Conservation (phyloP, 2,888 invertebrate genomes). For the Eilema sororculum region DNA sequence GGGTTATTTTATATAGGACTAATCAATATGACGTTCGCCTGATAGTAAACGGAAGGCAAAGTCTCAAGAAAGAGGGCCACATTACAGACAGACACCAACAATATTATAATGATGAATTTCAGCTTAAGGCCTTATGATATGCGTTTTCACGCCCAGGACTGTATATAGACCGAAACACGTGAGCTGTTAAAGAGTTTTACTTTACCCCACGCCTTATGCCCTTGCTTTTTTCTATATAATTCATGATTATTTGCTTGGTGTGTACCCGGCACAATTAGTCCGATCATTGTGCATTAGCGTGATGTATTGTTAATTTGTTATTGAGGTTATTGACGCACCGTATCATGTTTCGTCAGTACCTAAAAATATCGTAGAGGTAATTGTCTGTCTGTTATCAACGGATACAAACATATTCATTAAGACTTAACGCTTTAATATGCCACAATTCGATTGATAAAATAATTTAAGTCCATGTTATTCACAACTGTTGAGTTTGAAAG, state of each 20-base stretch:
- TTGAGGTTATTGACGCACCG: neutral
- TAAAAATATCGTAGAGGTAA: conserved; percentile 4
- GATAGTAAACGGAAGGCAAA: too few species aligned
- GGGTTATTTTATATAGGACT: too few species aligned
- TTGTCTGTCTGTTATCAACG: conserved; percentile 10
- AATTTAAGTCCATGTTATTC: neutral
- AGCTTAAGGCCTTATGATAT: too few species aligned
- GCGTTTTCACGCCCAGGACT: too few species aligned
- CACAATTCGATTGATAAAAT: neutral
- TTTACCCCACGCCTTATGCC: too few species aligned
- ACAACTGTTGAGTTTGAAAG: neutral
- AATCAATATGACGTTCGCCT: too few species aligned
- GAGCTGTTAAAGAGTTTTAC: too few species aligned
- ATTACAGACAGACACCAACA: too few species aligned
- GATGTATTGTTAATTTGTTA: neutral
- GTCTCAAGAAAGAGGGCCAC: too few species aligned
- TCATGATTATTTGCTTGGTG: neutral
- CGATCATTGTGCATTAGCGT: neutral
- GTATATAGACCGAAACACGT: too few species aligned
- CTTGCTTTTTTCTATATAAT: neutral
- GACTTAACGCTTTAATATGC: conserved; percentile 1
- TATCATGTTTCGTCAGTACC: conserved; percentile 3
- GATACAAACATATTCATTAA: conserved; percentile 11
- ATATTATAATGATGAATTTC: too few species aligned
- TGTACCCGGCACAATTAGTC: neutral